Evolutionary conservation across 2,888 invertebrate species (phyloP), one percentile per base, ranked within the genome.

Genomic region (Lepidocyrtinus sp.): DNA sequence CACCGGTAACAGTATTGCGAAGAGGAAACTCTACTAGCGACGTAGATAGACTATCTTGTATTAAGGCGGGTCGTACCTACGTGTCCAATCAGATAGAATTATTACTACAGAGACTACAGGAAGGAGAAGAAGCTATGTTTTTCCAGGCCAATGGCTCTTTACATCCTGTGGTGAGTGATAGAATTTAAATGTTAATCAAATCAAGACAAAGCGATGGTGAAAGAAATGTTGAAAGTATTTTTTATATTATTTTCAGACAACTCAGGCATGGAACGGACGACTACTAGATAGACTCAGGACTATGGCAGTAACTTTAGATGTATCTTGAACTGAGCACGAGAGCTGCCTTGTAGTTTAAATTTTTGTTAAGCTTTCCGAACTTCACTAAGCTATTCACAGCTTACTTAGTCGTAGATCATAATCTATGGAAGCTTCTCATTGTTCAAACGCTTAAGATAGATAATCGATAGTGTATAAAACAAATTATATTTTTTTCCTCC

Each of bases 261-360:
- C 68, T 9, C 50, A 72, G 45, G 36, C 62, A 1, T 84, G 82
- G 83, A 81, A 77, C 12, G 75, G 75, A 50, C 77, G 84, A 65
- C 19, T 85, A 2, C 59, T 86, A 59, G 83, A 86, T 69, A 83
- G 85, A 64, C 71, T 86, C 9, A 61, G 85, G 27, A 80, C 83
- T 0, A 75, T 85, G 63, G 82, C 76, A 25, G 62, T 86, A 1
- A 83, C 74, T 7, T 64, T 86, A 36, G 84, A 85, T 46, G 72
- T 80, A 5, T 74, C 74, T 21, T 82, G 79, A 50, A 27, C 12
- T 46, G 3, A 62, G 22, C 36, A 36, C 36, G n/a, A n/a, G n/a
- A n/a, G n/a, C n/a, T n/a, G n/a, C n/a, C n/a, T n/a, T n/a, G n/a
- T n/a, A n/a, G n/a, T n/a, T n/a, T n/a, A n/a, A n/a, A n/a, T n/a